Evolutionary conservation across 2,888 invertebrate species (phyloP), one percentile per base, ranked within the genome.

Genomic region (Ditula angustiorana): DNA sequence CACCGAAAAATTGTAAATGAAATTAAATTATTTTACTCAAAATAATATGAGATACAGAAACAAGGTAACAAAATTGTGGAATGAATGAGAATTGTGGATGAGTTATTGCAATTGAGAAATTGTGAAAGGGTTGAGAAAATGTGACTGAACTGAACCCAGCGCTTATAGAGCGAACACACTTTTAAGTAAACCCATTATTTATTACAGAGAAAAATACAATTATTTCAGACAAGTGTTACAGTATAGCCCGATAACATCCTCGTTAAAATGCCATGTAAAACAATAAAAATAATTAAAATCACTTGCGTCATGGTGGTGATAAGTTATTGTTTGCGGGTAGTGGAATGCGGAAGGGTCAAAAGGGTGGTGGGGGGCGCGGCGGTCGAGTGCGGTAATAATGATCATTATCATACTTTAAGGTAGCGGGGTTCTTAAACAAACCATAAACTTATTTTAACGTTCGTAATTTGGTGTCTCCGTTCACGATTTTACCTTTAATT

Each of bases 311-410:
- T 55, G 19, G 46, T 71, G 57, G 28, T 69, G 26, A 33, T 61
- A 46, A 37, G 37, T 24, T 58, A 21, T 60, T 77, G 50, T 71
- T 66, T 71, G 62, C 74, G 63, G 74, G 75, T 69, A 60, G 59
- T 71, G 56, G 71, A 76, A 49, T 70, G 78, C 65, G 72, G 80
- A 41, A 85, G 92, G 78, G 77, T 89, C 24, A 91, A 86, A 73
- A 79, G 92, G 76, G 84, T 92, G 46, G 74, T 91, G 59, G 85
- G 83, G 33, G 92, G 87, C 30, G 62, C 64, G 30, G 80, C 82
- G 68, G 83, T 90, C 5, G 66, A 76, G 59, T 90, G 88, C 73
- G 92, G 92, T 92, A 90, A 61, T 56, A 67, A 71, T 67, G 44
- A 59, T 63, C 57, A 61, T 56, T 56, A 47, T 56, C 13, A 49